Base-by-base conservation (phyloP, 2,888 invertebrate species). In the Helicoverpa assulta region DNA sequence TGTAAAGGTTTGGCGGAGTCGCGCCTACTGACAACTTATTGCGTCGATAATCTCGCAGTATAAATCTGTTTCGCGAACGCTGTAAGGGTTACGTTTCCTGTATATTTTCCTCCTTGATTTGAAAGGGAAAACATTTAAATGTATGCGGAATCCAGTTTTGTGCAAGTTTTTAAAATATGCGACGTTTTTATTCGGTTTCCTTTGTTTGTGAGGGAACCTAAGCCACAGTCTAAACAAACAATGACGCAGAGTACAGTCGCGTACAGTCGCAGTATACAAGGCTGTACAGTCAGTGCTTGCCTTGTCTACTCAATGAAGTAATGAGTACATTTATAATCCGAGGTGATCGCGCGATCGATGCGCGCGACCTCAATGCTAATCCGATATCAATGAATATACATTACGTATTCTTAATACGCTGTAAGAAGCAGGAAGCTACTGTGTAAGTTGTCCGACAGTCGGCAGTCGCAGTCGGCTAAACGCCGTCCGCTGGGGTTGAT, bases 31-130 rank as follows among this genome's bases (percentile, higher is more conserved):
- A 59, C 74, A 73, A 86, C 87, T 87, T 90, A 90, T 90, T 87
- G 87, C 90, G 84, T 84, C 88, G 87, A 89, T 90, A 90, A 90
- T 86, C 85, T 83, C 78, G 70, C 73, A 79, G 81, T 83, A 89
- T 87, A 89, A 88, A 86, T 89, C 82, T 77, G 81, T 73, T 78
- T 71, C 67, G 52, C 73, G 69, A 78, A 72, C 73, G 74, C 70
- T 76, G 78, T 76, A 68, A 70, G 70, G 69, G 76, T 74, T 75
- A 70, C 69, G 69, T 84, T 81, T 77, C 70, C 69, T 72, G 75
- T 83, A 82, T 80, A 79, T 78, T 78, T 75, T 71, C 57, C 47
- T 53, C 51, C 59, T 69, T 70, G 16, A 71, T 71, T 65, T 70
- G 57, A 65, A 67, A 59, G 53, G 55, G 57, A 77, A 74, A 78